These are phyloP conservation scores for Drepana falcataria DNA, from an alignment of 2,888 invertebrate genomes.

Conservation along the genomic window DNA sequence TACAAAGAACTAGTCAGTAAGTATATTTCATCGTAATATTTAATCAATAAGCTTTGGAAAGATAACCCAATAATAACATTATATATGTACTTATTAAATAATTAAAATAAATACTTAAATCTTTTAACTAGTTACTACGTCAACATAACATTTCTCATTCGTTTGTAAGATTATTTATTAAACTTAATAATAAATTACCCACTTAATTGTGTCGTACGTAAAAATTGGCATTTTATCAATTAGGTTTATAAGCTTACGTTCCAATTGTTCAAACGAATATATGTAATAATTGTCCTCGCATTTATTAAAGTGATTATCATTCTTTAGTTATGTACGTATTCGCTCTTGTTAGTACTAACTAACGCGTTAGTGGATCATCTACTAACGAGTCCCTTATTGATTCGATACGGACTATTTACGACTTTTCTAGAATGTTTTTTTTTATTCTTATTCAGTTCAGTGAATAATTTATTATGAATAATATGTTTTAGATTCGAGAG, in stretches of 20 bases:
- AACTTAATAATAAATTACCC: slow-evolving; percentile 27
- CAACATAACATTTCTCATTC: slow-evolving; percentile 32
- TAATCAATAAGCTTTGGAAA: slow-evolving; percentile 12
- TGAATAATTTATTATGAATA: slow-evolving; percentile 6
- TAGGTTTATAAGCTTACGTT: slow-evolving; percentile 44
- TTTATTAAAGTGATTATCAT: slow-evolving; percentile 43
- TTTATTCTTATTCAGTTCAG: slow-evolving; percentile 2
- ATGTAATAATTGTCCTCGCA: slow-evolving; percentile 63
- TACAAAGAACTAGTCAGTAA: slow-evolving; percentile 69
- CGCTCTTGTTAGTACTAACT: background rate
- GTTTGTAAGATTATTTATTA: slow-evolving; percentile 42
- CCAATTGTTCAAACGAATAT: slow-evolving; percentile 35
- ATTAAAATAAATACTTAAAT: slow-evolving; percentile 1
- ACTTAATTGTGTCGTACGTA: slow-evolving; percentile 58
- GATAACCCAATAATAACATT: slow-evolving; percentile 10
- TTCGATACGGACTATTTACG: background rate
- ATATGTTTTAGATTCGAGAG: slow-evolving; percentile 14
- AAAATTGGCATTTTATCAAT: slow-evolving; percentile 66
- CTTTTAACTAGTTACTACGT: slow-evolving; percentile 3
- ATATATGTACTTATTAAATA: background rate
- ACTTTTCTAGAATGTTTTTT: slow-evolving; percentile 2
- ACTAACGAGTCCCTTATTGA: too few species aligned
- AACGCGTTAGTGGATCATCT: too few species aligned
- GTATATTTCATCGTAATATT: slow-evolving; percentile 38
- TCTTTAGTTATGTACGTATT: slow-evolving; percentile 29